phyloP scores from a whole-genome alignment of 1,140 invertebrate genomes.

The Condylostylus longicornis region DNA sequence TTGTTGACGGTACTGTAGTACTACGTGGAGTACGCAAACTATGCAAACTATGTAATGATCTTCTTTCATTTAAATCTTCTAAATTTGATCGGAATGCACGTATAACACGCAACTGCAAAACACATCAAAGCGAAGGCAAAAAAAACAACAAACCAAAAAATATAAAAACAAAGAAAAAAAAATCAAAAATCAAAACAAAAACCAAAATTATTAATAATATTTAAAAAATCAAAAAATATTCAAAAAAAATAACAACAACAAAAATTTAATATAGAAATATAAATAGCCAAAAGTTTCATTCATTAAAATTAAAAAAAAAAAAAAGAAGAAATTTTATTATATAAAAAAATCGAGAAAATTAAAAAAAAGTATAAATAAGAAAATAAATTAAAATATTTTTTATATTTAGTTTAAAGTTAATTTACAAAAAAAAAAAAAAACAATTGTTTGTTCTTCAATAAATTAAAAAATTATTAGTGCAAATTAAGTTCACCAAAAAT shows the following conservation, averaged over 20 bases:
- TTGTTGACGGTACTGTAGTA: slow-evolving; percentile 9
- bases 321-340: slow-evolving; percentile 12
- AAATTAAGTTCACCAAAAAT: too few relatives aligned
- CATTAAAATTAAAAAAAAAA: slow-evolving; percentile 11
- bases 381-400: slow-evolving; percentile 3
- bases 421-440: too few relatives aligned
- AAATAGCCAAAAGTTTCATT: slow-evolving; percentile 17
- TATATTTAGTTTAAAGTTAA: too few relatives aligned
- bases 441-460: too few relatives aligned
- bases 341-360: slow-evolving; percentile 8
- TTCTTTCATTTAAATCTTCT: slow-evolving; percentile 98
- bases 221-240: slow-evolving; percentile 4
- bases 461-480: too few relatives aligned
- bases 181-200: background rate
- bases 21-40: slow-evolving; percentile 79
- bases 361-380: slow-evolving; percentile 7
- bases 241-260: slow-evolving; percentile 1
- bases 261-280: slow-evolving; percentile 1
- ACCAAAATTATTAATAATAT: slow-evolving; percentile 1
- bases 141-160: slow-evolving; percentile 26
- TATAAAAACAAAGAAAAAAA: slow-evolving; percentile 7
- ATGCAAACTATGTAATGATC: slow-evolving; percentile 93
- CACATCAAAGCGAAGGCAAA: slow-evolving; percentile 39
- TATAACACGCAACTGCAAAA: slow-evolving; percentile 98
- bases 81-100: slow-evolving; percentile 99